phyloP scores from a whole-genome alignment of 1,140 invertebrate genomes.

The Caenorhabditis inopinata region DNA sequence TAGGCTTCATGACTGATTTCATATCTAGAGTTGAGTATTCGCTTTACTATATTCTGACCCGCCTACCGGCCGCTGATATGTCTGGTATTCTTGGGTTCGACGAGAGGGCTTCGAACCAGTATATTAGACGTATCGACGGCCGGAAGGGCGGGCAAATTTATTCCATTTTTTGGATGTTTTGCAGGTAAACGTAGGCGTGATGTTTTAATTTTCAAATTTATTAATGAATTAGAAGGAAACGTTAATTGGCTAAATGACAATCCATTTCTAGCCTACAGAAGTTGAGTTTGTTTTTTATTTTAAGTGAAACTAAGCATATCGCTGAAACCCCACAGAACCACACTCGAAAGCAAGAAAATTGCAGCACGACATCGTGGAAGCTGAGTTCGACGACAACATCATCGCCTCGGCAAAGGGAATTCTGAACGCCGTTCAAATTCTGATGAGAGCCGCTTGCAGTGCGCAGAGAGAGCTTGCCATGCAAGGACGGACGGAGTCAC shows the following conservation, averaged over 20 bases:
- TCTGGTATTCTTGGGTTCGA: conserved; percentile 67
- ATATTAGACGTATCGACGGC: conserved; percentile 64
- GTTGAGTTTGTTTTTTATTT: too few species aligned
- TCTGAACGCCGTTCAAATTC: conserved; percentile 88
- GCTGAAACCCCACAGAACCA: too few species aligned
- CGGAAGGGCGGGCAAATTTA: neutral
- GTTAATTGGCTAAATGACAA: too few species aligned
- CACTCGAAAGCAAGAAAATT: too few species aligned
- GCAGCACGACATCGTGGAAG: conserved; percentile 84
- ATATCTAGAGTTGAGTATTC: neutral
- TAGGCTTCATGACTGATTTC: neutral
- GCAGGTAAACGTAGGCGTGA: too few species aligned
- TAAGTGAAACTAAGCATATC: too few species aligned
- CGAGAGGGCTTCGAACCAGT: conserved; percentile 47
- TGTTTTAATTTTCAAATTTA: too few species aligned
- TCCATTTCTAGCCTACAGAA: too few species aligned
- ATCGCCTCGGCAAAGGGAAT: conserved; percentile 96
- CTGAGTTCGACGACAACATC: conserved; percentile 93
- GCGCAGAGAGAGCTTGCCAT: conserved; percentile 74
- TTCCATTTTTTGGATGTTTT: too few species aligned
- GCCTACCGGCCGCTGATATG: conserved; percentile 60
- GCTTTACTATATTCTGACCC: neutral
- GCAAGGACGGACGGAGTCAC: conserved; percentile 48
- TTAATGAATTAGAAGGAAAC: too few species aligned
- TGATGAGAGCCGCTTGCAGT: conserved; percentile 91